Percentiles rank a stretch among this genome's conserved stretches.
Conservation (phyloP, 2,888 invertebrate species). For the Cephonodes hylas region DNA sequence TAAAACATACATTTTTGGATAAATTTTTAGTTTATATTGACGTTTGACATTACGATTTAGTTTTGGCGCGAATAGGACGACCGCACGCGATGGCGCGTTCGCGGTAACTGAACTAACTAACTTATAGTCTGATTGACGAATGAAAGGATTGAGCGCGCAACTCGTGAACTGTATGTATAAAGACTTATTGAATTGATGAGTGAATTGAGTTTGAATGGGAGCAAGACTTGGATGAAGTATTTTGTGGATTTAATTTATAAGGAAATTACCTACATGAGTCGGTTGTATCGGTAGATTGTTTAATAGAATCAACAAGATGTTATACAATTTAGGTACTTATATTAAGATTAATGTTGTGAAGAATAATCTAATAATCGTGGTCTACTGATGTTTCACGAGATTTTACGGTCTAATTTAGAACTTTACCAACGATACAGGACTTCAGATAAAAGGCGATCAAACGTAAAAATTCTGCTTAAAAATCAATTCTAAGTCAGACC, state of each 20-base stretch:
- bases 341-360: neutral
- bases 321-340: neutral
- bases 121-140: neutral
- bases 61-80: neutral
- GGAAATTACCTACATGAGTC: neutral
- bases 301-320: neutral
- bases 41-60: neutral
- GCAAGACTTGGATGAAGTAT: too few species aligned
- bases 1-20: conserved; percentile 24
- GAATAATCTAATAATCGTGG: too few species aligned
- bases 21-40: neutral
- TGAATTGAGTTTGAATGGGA: neutral
- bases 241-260: too few species aligned
- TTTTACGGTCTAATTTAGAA: too few species aligned
- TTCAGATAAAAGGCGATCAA: too few species aligned
- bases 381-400: too few species aligned
- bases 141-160: too few species aligned
- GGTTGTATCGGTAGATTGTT: neutral
- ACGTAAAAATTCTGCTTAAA: too few species aligned
- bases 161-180: neutral
- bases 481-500: too few species aligned
- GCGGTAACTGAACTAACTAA: neutral
- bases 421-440: too few species aligned
- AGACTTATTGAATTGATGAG: neutral
- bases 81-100: neutral